Percentiles rank a stretch among this genome's conserved stretches.
Evolutionary conservation across 2,113 vertebrate genomes (phyloP).

Genomic region (Coreoperca whiteheadi): DNA sequence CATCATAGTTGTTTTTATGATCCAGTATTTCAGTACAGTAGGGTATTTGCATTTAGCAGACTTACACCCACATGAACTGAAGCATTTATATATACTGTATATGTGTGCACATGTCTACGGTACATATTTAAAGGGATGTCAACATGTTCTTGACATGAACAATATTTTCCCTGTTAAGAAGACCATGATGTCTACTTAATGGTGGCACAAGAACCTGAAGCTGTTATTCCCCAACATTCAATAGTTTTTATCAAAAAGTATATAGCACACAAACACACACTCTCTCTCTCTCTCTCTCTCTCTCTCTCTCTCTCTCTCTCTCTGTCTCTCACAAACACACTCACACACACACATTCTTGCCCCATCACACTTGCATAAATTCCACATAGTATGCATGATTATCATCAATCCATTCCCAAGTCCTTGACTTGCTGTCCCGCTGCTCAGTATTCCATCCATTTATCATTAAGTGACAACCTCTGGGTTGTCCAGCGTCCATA

Average conservation of each 20-base stretch:
- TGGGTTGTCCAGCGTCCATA: conserved; percentile 61
- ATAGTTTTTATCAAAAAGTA: not conserved
- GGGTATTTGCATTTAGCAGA: not conserved
- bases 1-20: not conserved
- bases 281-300: not conserved
- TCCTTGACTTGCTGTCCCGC: conserved; percentile 62
- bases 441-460: conserved; percentile 60
- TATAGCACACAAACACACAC: not conserved
- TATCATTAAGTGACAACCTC: conserved; percentile 70
- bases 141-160: not conserved
- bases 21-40: not conserved
- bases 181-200: not conserved
- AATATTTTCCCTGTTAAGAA: not conserved
- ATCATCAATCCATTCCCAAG: conserved; percentile 66
- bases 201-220: not conserved
- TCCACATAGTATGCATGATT: conserved; percentile 50
- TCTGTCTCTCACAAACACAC: not conserved
- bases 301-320: not conserved
- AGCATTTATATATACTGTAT: not conserved
- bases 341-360: not conserved
- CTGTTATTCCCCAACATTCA: not conserved
- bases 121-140: not conserved
- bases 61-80: not conserved
- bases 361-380: conserved; percentile 42
- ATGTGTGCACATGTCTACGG: not conserved